Evolutionary conservation across 1,140 invertebrate species (phyloP), one percentile per base, ranked within the genome.

Genomic region (Panonychus citri): DNA sequence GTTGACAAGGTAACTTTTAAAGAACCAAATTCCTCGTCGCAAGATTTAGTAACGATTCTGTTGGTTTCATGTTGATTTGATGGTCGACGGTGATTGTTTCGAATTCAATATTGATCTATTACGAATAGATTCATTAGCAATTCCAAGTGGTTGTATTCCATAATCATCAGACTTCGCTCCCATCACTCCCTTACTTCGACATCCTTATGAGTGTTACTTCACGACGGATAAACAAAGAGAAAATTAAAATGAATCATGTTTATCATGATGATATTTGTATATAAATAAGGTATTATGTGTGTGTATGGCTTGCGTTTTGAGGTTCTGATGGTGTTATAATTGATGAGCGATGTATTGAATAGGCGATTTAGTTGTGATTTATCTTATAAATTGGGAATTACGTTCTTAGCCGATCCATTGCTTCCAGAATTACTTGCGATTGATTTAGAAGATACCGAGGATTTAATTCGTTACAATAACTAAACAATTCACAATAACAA

Each of bases 111-210:
- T 60, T 17, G 59, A 60, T 34, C 59, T 13, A 3, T 56, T 61
- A 13, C 52, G 51, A 26, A 60, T 57, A 66, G 83, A 85, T 66
- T 84, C 81, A 64, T 88, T 88, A 63, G 83, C 83, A 1, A 84
- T 85, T 1, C 86, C 86, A 15, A 91, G 70, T 1, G 87, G 90
- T 69, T 90, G 83, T 86, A 93, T 90, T 58, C 85, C 79, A 48
- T 61, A 63, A 39, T 85, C 85, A 61, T 82, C 70, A 63, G 85
- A 80, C n/a, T n/a, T n/a, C n/a, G n/a, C n/a, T 1, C 81, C 82
- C 75, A 88, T 82, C 15, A 88, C 80, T 0, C 83, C 87, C 64
- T 87, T 85, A 42, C 85, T 75, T 37, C 86, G 74, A 4, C 82
- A 81, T 69, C 86, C 84, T 54, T 89, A 73, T 3, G 85, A 87